A percentile compares a stretch with the other conserved stretches of the same genome.
These are phyloP conservation scores for Asarcornis scutulata DNA, from an alignment of 2,113 vertebrate genomes.

Conservation along the genomic window DNA sequence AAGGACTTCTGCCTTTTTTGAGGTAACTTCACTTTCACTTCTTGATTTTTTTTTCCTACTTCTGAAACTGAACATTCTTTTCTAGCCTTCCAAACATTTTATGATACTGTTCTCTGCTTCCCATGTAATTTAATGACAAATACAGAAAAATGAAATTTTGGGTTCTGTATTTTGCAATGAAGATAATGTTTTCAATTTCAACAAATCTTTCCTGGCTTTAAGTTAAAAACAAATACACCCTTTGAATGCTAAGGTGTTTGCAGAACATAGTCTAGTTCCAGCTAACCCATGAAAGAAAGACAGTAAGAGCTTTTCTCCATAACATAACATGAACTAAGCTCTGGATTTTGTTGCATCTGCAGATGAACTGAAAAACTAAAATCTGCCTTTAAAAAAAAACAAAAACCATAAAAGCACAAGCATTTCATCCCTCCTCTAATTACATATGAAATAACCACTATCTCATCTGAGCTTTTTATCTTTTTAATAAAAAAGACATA, in stretches of 20 bases:
- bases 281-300: not conserved
- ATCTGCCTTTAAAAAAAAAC: not conserved
- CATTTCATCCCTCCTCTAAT: not conserved
- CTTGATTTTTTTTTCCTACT: not conserved
- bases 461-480: slow-evolving; percentile 22
- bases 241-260: not conserved
- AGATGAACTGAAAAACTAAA: not conserved
- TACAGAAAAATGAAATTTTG: not conserved
- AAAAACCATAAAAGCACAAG: not conserved
- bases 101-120: not conserved
- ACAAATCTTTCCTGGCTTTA: not conserved
- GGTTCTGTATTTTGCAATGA: not conserved
- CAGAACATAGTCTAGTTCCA: not conserved
- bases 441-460: slow-evolving; percentile 9
- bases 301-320: not conserved
- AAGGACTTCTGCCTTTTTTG: slow-evolving; percentile 72
- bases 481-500: slow-evolving; percentile 38
- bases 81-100: not conserved
- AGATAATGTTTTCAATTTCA: not conserved
- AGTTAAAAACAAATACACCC: not conserved
- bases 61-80: not conserved
- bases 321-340: not conserved
- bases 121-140: not conserved
- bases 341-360: slow-evolving; percentile 7
- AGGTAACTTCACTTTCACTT: slow-evolving; percentile 78